Evolutionary conservation across 2,888 invertebrate species (phyloP), one percentile per base, ranked within the genome.

Genomic region (Boloria selene): DNA sequence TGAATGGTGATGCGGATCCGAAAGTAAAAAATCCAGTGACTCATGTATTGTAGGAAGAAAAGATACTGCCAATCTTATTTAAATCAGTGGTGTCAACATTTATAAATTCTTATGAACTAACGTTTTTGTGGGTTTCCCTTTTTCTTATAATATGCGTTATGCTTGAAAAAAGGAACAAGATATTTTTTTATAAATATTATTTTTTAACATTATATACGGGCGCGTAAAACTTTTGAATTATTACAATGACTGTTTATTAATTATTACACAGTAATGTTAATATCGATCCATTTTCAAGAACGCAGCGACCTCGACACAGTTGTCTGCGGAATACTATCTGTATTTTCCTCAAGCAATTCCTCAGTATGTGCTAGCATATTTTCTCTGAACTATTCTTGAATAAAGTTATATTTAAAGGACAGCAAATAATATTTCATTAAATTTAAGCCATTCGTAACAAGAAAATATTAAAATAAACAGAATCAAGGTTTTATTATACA

Each of bases 301-400:
- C 75, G 71, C 69, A 69, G 67, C 65, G 77, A 73, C 83, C 81
- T 83, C 78, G 82, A 79, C 81, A 80, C 79, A 75, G 75, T 80
- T 78, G 69, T 77, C 72, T 75, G 73, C 72, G 74, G 73, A 73
- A 74, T 70, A 71, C 64, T 70, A 73, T 72, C 68, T 69, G 66
- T 68, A 74, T 78, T 80, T 79, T 78, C 77, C 79, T 78, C 72
- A 68, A 70, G 62, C 42, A 61, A 64, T 59, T 51, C 67, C 61
- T 67, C 64, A 47, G 38, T 61, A 64, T 53, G 18, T 58, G 38
- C 51, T 14, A 63, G 56, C 52, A 59, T 64, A 53, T 67, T 68
- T 69, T 64, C 61, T 58, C 50, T 51, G n/a, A 55, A 60, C 59
- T 58, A 53, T 64, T 45, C 26, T 55, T 3, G 31, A 38, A 26